phyloP scores from a whole-genome alignment of 2,797 vertebrate genomes.

The Falco biarmicus region DNA sequence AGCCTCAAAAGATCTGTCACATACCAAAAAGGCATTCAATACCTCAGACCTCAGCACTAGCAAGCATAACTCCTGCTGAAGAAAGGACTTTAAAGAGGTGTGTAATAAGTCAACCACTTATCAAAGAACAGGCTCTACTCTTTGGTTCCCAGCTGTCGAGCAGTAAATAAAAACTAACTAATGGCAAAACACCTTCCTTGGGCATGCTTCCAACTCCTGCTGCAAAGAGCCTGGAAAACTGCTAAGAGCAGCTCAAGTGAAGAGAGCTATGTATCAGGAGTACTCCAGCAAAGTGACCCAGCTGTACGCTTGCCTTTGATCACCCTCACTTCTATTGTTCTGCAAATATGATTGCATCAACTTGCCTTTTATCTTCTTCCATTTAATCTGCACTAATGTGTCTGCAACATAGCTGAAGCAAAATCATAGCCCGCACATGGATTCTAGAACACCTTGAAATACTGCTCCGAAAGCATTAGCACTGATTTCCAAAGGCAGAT shows the following conservation, averaged over 20 bases:
- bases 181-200: background rate
- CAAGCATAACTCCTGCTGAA: background rate
- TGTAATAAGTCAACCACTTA: background rate
- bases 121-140: background rate
- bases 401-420: background rate
- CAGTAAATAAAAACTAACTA: background rate
- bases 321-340: background rate
- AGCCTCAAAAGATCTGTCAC: background rate
- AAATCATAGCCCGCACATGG: background rate
- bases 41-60: background rate
- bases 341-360: background rate
- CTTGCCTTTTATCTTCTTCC: slow-evolving; percentile 43
- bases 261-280: background rate
- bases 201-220: background rate
- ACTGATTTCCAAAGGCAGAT: background rate
- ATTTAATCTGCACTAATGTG: slow-evolving; percentile 18
- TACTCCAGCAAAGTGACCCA: background rate
- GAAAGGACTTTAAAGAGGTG: background rate
- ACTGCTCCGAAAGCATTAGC: background rate
- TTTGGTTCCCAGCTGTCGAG: background rate
- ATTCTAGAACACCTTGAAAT: slow-evolving; percentile 34
- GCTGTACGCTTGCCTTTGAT: background rate
- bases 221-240: slow-evolving; percentile 35
- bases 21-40: background rate
- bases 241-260: background rate